A percentile compares a stretch with the other conserved stretches of the same genome.
Conservation (phyloP, 1,140 invertebrate species). For the Aphis craccivora region DNA sequence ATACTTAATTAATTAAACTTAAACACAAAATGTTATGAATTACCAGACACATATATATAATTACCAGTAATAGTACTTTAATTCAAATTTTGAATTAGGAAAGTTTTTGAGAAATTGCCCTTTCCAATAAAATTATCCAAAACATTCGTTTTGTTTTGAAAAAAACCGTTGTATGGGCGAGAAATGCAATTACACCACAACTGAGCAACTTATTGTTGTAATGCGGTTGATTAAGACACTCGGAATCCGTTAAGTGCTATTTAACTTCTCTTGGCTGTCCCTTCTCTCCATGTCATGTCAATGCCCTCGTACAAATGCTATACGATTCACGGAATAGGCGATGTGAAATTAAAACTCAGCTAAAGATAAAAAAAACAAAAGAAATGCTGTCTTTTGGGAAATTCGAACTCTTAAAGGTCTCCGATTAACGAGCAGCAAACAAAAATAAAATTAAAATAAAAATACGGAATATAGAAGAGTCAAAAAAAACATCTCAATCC, state of each 20-base stretch:
- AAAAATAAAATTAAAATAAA: not conserved
- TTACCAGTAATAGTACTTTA: not conserved
- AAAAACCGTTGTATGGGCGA: not conserved
- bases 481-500: conserved; percentile 30
- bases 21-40: not conserved
- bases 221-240: conserved; percentile 40
- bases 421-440: conserved; percentile 26
- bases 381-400: conserved; percentile 19
- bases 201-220: conserved; percentile 32
- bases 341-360: conserved; percentile 29
- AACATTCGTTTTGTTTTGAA: not conserved
- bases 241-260: conserved; percentile 45
- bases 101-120: not conserved
- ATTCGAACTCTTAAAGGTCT: conserved; percentile 37
- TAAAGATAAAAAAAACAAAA: conserved; percentile 48
- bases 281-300: too few relatives aligned
- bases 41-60: not conserved
- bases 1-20: not conserved
- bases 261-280: conserved; percentile 15
- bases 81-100: not conserved
- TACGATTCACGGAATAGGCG: not conserved
- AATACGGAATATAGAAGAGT: not conserved
- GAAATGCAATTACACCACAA: conserved; percentile 36
- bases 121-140: not conserved
- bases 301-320: not conserved